A percentile compares a stretch with the other conserved stretches of the same genome.
Evolutionary conservation across 2,113 vertebrate genomes (phyloP).

Genomic region (Pomatostomus ruficeps): DNA sequence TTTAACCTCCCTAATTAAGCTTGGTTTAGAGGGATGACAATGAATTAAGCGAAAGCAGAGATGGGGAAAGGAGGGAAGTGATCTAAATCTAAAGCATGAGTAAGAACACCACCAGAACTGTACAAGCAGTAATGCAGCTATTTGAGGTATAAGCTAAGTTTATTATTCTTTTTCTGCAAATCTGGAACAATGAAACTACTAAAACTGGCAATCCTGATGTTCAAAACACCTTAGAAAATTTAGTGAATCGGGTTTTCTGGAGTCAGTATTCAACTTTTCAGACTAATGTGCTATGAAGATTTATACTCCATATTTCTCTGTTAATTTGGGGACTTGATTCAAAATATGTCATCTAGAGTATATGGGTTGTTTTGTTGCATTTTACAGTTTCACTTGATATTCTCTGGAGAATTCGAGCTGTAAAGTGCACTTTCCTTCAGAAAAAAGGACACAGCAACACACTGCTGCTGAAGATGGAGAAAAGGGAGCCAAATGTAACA

Average conservation of each 20-base stretch:
- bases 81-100: neutral
- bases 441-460: neutral
- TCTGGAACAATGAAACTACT: neutral
- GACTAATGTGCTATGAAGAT: neutral
- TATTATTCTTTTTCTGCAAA: neutral
- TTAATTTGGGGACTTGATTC: neutral
- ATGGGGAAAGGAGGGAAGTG: neutral
- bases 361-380: neutral
- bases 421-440: neutral
- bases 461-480: neutral
- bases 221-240: neutral
- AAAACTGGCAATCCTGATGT: neutral
- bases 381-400: neutral
- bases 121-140: neutral
- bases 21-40: neutral
- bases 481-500: neutral
- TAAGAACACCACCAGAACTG: conserved; percentile 30
- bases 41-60: neutral
- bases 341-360: neutral
- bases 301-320: neutral
- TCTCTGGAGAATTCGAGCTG: neutral
- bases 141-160: neutral
- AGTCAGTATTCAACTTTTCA: neutral
- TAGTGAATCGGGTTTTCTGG: neutral
- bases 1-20: neutral